Base-by-base conservation (phyloP, 2,113 vertebrate genomes). In the Argyrosomus japonicus region DNA sequence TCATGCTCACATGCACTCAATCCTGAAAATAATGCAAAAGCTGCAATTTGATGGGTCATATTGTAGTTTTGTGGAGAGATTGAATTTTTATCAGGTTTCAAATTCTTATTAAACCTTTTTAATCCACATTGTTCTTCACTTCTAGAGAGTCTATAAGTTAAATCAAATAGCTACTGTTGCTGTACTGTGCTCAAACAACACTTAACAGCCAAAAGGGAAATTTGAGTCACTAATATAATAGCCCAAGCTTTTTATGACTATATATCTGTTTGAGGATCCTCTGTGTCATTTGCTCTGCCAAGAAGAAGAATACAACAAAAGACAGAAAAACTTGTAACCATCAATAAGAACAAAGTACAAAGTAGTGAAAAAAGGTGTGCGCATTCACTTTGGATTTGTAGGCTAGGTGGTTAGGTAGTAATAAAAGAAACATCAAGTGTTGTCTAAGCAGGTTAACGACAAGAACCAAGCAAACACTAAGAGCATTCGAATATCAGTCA, bases 401-500 rank as follows among this genome's bases (percentile, higher is more conserved):
- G 84, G 72, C 25, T 63, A 53, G 63, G 74, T 77, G 80, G 75
- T 65, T 82, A 63, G 47, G 74, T 79, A 81, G 76, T 60, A 73
- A 90, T 85, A 68, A 93, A 91, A 68, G 40, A 81, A 93, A 92
- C 82, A 92, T 77, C 82, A 50, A 79, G 84, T 83, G 84, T 79
- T 68, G 61, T 85, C 79, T 86, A 84, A 90, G 88, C 89, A 83
- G 87, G 65, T 89, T 85, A 91, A 87, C 80, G 68, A 93, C 89
- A 77, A 90, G 89, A 95, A 94, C 87, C 92, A 72, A 94, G 94
- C 94, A 93, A 95, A 95, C 92, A 94, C 90, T 84, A 90, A 90
- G 82, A 91, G 93, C 95, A 94, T 95, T 94, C 91, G 85, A 88
- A 87, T 91, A 90, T 91, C 91, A 94, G 87, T 87, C 92, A 91